These are phyloP conservation scores for Merluccius polli DNA, from an alignment of 2,797 vertebrate species.

Conservation along the genomic window DNA sequence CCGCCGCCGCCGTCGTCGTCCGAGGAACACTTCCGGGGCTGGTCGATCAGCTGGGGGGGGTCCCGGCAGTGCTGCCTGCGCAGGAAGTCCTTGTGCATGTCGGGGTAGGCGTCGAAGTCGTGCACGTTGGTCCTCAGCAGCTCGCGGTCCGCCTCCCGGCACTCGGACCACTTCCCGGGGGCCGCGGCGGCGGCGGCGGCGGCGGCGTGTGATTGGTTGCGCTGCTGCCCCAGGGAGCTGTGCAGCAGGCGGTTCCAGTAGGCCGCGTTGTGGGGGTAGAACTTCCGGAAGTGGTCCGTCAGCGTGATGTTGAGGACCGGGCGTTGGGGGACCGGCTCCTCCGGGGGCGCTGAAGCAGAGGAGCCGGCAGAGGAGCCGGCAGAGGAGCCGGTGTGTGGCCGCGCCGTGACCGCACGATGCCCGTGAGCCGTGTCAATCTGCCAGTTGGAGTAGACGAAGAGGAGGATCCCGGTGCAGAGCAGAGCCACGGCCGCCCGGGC, in stretches of 20 bases:
- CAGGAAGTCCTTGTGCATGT: conserved; percentile 69
- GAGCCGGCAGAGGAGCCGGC: no score
- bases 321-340: neutral
- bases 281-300: conserved; percentile 30
- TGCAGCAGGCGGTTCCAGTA: conserved; percentile 82
- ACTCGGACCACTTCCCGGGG: conserved; percentile 25
- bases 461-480: conserved; percentile 28
- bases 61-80: conserved; percentile 70
- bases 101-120: conserved; percentile 68
- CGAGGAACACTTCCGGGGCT: conserved; percentile 64
- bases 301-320: neutral
- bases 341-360: neutral
- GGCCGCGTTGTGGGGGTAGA: conserved; percentile 56
- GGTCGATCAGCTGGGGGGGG: conserved; percentile 64
- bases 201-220: conserved; percentile 26
- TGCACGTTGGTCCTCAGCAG: conserved; percentile 61
- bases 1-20: no score
- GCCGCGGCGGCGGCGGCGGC: neutral
- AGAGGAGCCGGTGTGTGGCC: no score
- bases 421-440: conserved; percentile 1
- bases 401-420: neutral
- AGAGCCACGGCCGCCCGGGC: conserved; percentile 33
- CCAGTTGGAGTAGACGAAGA: conserved; percentile 40
- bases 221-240: conserved; percentile 34
- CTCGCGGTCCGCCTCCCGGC: conserved; percentile 45